Evolutionary conservation across 2,113 vertebrate species (phyloP).

Genomic region (Opisthocomus hoazin): DNA sequence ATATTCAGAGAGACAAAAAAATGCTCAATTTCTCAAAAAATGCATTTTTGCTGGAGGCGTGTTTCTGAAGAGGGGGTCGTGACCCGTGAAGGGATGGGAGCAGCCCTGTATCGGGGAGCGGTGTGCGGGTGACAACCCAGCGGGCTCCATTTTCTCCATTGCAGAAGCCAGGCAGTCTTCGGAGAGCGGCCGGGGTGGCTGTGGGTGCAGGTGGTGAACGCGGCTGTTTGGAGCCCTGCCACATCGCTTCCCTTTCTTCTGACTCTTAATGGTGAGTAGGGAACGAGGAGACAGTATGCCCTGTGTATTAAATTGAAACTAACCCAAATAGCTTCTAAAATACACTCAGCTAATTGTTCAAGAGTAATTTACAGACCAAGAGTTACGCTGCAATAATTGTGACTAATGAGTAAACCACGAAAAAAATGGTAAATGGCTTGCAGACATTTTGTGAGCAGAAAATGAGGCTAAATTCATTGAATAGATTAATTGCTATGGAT

Average conservation of each 20-base stretch:
- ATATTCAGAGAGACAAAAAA: not conserved
- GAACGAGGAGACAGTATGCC: not conserved
- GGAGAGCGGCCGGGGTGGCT: accelerated
- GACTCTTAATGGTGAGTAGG: not conserved
- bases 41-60: accelerated
- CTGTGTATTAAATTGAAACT: not conserved
- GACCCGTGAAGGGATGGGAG: accelerated
- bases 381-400: not conserved
- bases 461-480: conserved; percentile 36
- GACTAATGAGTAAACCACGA: not conserved
- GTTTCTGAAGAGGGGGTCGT: not conserved
- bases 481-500: conserved; percentile 54
- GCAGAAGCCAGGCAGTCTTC: accelerated
- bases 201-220: accelerated
- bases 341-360: not conserved
- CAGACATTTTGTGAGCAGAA: conserved; percentile 45
- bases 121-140: accelerated
- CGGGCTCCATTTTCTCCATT: accelerated
- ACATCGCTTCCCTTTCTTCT: not conserved
- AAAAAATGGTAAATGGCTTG: not conserved
- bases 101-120: accelerated
- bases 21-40: not conserved
- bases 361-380: not conserved
- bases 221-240: accelerated
- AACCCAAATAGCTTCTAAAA: not conserved